Evolutionary conservation across 2,888 invertebrate genomes (phyloP), one percentile per base, ranked within the genome.

Genomic region (Prosopocoilus inquinatus): DNA sequence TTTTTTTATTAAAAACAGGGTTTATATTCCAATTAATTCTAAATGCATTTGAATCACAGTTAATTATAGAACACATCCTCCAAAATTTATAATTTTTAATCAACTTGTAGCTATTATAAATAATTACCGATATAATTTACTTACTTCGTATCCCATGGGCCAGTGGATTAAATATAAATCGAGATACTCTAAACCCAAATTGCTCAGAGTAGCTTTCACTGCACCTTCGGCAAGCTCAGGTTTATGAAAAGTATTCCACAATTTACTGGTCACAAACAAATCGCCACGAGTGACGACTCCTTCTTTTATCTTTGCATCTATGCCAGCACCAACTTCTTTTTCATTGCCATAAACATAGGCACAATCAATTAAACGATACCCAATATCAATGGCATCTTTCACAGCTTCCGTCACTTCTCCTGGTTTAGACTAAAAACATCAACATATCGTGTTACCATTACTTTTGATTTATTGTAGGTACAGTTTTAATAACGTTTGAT

Each of bases 211-310:
- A 3, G 74, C 63, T 58, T 67, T 72, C 32, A 73, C 70, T 9
- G 75, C 65, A 11, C 70, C 69, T n/a, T 74, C 72, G 5, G 76
- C 76, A 53, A 68, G 47, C 32, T 91, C 89, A 0, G 85, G 84
- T 12, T 84, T 83, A 73, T 96, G 96, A 75, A 85, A 91, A 0
- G 91, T 93, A 79, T 94, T 93, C 94, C 94, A 95, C 2, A 93
- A 75, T 82, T 94, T 91, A 47, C 89, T 89, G 0, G 87, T 87
- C 59, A 90, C 80, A 72, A 89, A 90, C 0, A 91, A 73, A 16
- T 88, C 85, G 66, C 86, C 84, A 9, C 90, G 81, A 64, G 84
- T 87, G 0, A 91, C 82, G 0, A 81, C 81, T 0, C 88, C 88
- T 63, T 87, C 85, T 0, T 76, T 71, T 20, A 90, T 81, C 70